Conservation (phyloP, 2,888 invertebrate species). For the Stenotaenia linearis region DNA sequence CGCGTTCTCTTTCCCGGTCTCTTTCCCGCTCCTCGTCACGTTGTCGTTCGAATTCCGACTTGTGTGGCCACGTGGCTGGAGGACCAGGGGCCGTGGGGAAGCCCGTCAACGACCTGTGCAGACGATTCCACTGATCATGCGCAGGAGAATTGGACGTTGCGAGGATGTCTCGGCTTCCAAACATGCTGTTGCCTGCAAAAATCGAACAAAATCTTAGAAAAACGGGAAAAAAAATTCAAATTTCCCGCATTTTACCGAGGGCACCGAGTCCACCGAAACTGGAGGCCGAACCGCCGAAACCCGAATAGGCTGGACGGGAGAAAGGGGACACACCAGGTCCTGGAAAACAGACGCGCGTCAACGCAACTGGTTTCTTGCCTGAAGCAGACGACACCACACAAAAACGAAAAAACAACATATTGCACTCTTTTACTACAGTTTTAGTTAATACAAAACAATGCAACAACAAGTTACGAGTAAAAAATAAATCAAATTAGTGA, state of each 20-base stretch:
- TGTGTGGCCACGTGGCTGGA: conserved; percentile 54
- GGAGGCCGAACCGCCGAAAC: conserved; percentile 37
- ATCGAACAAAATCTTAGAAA: background rate
- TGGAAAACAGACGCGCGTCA: conserved; percentile 1
- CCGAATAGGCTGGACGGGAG: conserved; percentile 39
- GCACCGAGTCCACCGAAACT: conserved; percentile 39
- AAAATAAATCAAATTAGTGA: too few species aligned
- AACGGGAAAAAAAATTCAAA: background rate
- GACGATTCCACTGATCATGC: conserved; percentile 40
- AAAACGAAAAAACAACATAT: background rate
- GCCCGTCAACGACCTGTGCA: conserved; percentile 57
- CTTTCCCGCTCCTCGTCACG: conserved; percentile 41
- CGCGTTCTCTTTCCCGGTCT: conserved; percentile 34
- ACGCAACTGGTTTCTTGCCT: background rate
- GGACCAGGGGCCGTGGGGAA: conserved; percentile 53
- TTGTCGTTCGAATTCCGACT: conserved; percentile 35
- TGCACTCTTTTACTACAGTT: background rate
- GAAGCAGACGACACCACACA: background rate
- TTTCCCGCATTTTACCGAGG: conserved; percentile 34
- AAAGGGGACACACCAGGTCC: conserved; percentile 39
- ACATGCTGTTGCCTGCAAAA: conserved; percentile 35
- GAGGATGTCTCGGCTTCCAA: conserved; percentile 31
- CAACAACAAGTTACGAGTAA: background rate
- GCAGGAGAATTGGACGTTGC: conserved; percentile 33
- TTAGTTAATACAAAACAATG: background rate